Evolutionary conservation across 1,140 invertebrate species (phyloP), one percentile per base, ranked within the genome.

Genomic region (Olivierus martensii): DNA sequence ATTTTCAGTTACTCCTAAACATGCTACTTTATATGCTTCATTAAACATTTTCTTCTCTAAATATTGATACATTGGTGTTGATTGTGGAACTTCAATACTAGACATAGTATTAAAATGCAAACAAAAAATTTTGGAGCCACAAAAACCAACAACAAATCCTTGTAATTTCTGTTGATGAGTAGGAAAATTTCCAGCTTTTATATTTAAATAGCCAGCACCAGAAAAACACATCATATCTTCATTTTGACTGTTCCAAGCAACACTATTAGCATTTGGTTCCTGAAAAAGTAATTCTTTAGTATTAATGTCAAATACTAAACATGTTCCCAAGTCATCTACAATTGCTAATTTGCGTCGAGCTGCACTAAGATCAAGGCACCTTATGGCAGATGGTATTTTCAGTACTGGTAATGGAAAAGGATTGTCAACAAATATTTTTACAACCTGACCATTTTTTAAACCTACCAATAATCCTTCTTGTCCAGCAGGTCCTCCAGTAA

Each of bases 221-320:
- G 92, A 93, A 65, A 89, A 92, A 61, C 90, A 92, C 22, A 98
- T 70, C 76, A 99, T 84, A 52, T 96, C 87, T 64, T 97, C 91
- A 68, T 87, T 88, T 59, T 84, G 80, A 1, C 80, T 82, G 68
- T 99, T 99, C 80, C 93, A 99, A 7, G 91, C 86, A 0, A 96
- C 91, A 65, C 91, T 96, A 51, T 89, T 89, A 0, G 89, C 86
- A 69, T 87, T 87, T 48, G 82, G 79, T 68, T 97, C 91, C 78
- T 93, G 63, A 52, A 76, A 73, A 58, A 79, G 54, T 9, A 86
- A 69, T 41, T 84, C 78, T 10, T 81, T 82, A 2, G 73, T 83
- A 21, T 76, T 72, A 11, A 92, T 68, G 63, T 87, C 81, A 65
- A 89, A 93, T 3, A 94, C 84, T 46, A 85, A 78, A 59, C 88